These are phyloP conservation scores for Etheostoma perlongum DNA, from an alignment of 2,797 vertebrate genomes.

Conservation along the genomic window DNA sequence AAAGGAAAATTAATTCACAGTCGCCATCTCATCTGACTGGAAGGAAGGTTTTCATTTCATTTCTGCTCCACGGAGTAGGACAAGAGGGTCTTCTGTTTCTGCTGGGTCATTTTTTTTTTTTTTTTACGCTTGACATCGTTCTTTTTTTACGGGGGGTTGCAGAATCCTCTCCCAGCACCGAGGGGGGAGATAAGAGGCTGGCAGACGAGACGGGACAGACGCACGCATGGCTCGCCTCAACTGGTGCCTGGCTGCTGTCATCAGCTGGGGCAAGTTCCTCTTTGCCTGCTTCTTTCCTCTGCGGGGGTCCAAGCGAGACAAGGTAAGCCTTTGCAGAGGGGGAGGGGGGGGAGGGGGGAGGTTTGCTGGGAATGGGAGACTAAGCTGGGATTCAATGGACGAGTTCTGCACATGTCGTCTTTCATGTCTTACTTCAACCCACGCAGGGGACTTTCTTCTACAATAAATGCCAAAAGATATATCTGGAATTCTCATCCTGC, in stretches of 20 bases:
- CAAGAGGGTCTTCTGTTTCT: conserved; percentile 52
- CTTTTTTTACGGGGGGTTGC: conserved; percentile 44
- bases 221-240: conserved; percentile 91
- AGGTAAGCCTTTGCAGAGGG: conserved; percentile 85
- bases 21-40: conserved; percentile 38
- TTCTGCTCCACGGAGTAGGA: conserved; percentile 51
- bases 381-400: conserved; percentile 22
- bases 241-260: conserved; percentile 92
- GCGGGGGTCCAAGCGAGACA: conserved; percentile 86
- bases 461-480: neutral
- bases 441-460: conserved; percentile 11
- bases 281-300: conserved; percentile 91
- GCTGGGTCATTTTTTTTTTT: conserved; percentile 37
- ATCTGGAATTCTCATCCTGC: conserved; percentile 34
- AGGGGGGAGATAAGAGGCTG: conserved; percentile 72
- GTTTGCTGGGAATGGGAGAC: conserved; percentile 9
- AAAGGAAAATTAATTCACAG: conserved; percentile 45
- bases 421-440: conserved; percentile 20
- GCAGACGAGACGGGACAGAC: conserved; percentile 77
- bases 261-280: conserved; percentile 94
- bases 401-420: conserved; percentile 46
- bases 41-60: conserved; percentile 44
- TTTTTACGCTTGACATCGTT: conserved; percentile 48
- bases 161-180: conserved; percentile 66
- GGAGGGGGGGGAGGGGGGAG: neutral